phyloP scores from a whole-genome alignment of 2,113 vertebrate genomes.

The Odocoileus virginianus region DNA sequence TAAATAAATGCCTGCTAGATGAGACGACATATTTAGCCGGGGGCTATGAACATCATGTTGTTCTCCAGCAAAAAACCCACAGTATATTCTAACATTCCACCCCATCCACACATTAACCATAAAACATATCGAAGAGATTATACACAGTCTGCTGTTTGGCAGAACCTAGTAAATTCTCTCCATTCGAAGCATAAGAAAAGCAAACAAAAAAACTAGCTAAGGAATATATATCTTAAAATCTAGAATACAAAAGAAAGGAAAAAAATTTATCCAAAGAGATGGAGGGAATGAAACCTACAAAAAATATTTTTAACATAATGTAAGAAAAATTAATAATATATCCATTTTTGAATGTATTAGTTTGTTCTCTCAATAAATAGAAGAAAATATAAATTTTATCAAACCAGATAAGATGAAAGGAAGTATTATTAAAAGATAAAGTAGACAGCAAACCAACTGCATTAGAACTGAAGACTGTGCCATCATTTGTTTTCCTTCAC shows the following conservation, averaged over 20 bases:
- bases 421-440: constrained; percentile 8
- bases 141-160: not conserved
- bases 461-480: constrained; percentile 12
- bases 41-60: not conserved
- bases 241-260: not conserved
- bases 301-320: constrained; percentile 15
- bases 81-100: not conserved
- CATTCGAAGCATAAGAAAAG: constrained; percentile 9
- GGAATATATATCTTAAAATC: not conserved
- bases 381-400: constrained; percentile 39
- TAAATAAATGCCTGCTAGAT: not conserved
- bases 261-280: not conserved
- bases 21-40: not conserved
- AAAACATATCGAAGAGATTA: constrained; percentile 13
- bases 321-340: not conserved
- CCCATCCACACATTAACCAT: not conserved
- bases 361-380: constrained; percentile 1
- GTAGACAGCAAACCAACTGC: not conserved
- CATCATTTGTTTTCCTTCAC: not conserved
- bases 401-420: constrained; percentile 49
- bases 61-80: not conserved
- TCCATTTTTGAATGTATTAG: not conserved
- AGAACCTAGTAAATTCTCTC: not conserved
- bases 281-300: not conserved
- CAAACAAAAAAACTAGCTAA: not conserved